Percentiles rank a stretch among this genome's conserved stretches.
These are phyloP conservation scores for Urocynchramus pylzowi DNA, from an alignment of 2,113 vertebrate genomes.

Conservation along the genomic window DNA sequence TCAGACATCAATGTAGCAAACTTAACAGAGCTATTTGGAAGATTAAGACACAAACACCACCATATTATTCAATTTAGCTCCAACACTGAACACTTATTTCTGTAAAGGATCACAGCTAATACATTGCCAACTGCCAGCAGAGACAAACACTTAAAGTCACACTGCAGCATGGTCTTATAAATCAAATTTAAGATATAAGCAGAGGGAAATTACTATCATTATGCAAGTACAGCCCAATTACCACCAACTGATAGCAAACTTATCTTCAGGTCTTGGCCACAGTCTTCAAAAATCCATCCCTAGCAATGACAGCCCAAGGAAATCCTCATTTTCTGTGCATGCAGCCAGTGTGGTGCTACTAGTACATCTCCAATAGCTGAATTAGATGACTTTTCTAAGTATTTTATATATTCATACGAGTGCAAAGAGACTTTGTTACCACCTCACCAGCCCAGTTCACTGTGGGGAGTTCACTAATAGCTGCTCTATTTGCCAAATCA, in stretches of 20 bases:
- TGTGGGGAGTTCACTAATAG: neutral
- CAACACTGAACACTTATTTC: conserved; percentile 5
- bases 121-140: neutral
- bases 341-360: neutral
- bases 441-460: neutral
- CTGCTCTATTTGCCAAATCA: neutral
- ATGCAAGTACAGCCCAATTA: neutral
- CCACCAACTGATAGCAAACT: neutral
- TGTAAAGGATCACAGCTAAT: conserved; percentile 3
- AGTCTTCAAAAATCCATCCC: neutral
- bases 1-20: neutral
- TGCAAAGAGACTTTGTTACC: neutral
- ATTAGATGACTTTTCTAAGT: neutral
- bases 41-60: conserved; percentile 37
- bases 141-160: conserved; percentile 4
- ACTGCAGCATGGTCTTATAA: neutral
- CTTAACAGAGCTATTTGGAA: conserved; percentile 35
- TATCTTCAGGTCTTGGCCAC: neutral
- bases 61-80: conserved; percentile 59
- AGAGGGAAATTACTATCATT: conserved; percentile 15
- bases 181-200: neutral
- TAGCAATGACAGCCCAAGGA: neutral
- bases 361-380: neutral
- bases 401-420: neutral
- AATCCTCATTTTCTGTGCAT: neutral